These are phyloP conservation scores for Amniataba percoides DNA, from an alignment of 2,797 vertebrate genomes.

Conservation along the genomic window DNA sequence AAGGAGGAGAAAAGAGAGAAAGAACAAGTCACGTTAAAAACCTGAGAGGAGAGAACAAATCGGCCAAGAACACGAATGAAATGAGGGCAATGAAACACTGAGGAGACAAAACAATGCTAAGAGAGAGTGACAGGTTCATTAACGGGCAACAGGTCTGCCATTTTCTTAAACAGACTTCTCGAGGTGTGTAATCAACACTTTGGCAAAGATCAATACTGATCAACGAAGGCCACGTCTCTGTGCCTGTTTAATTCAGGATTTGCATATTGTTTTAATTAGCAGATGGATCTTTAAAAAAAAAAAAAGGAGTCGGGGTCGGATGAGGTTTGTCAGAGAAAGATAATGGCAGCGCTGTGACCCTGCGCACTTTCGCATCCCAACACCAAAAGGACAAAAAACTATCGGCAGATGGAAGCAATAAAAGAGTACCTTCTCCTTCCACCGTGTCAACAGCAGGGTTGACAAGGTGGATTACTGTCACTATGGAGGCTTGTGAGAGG, in stretches of 20 bases:
- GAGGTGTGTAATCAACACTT: conserved; percentile 26
- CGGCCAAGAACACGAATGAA: conserved; percentile 52
- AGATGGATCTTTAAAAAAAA: neutral
- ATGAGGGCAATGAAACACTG: conserved; percentile 46
- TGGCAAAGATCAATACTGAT: conserved; percentile 11
- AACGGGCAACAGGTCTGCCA: conserved; percentile 64
- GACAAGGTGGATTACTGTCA: conserved; percentile 99
- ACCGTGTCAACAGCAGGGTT: conserved; percentile 93
- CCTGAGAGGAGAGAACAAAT: conserved; percentile 65
- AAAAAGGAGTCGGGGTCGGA: neutral
- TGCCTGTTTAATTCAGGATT: conserved; percentile 20
- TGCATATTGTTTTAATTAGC: conserved; percentile 43
- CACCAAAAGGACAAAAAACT: conserved; percentile 65
- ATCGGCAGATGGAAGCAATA: conserved; percentile 74
- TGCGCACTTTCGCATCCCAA: conserved; percentile 51
- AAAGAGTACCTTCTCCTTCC: conserved; percentile 94
- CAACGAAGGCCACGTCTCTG: neutral
- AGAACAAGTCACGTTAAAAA: conserved; percentile 88
- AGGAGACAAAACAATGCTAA: conserved; percentile 24
- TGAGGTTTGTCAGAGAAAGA: conserved; percentile 64
- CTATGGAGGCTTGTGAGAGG: conserved; percentile 96
- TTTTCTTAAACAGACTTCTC: conserved; percentile 74
- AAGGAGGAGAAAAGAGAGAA: conserved; percentile 80
- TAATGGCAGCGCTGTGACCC: conserved; percentile 74
- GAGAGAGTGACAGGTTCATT: conserved; percentile 4